A percentile compares a stretch with the other conserved stretches of the same genome.
These are phyloP conservation scores for Aurelia sp. DNA, from an alignment of 30 jellyfish, hydroid and myxozoan species.

Conservation along the genomic window DNA sequence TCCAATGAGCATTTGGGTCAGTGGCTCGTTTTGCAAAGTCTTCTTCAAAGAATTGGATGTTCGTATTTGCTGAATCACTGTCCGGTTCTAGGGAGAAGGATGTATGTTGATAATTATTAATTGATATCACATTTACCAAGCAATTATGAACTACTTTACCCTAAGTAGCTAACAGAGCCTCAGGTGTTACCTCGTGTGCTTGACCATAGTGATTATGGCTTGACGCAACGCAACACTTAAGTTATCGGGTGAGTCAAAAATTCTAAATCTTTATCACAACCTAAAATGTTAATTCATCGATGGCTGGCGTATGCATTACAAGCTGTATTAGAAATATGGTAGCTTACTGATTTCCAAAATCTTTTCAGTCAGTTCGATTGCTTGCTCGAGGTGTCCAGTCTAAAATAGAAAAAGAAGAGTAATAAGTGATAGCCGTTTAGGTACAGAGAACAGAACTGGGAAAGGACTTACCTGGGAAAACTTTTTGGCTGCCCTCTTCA, in stretches of 20 bases:
- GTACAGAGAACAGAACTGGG: not conserved
- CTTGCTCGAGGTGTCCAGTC: conserved; percentile 90
- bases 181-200: too few relatives aligned
- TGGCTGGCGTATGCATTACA: not conserved
- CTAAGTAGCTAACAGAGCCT: too few relatives aligned
- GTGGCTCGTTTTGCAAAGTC: conserved; percentile 49
- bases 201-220: too few relatives aligned
- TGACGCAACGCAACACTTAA: too few relatives aligned
- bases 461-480: not conserved
- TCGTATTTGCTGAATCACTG: conserved; percentile 68
- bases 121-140: not conserved
- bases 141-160: not conserved
- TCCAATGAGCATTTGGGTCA: conserved; percentile 39
- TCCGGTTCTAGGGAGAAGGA: conserved; percentile 50
- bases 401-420: not conserved
- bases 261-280: too few relatives aligned
- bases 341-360: conserved; percentile 65
- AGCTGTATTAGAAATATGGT: not conserved
- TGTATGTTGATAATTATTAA: not conserved
- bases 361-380: conserved; percentile 71
- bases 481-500: not conserved
- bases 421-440: not conserved
- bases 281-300: too few relatives aligned
- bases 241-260: too few relatives aligned
- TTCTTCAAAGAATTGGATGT: conserved; percentile 73